These are phyloP conservation scores for Aphelocoma californica DNA, from an alignment of 2,797 vertebrate genomes.

Conservation along the genomic window DNA sequence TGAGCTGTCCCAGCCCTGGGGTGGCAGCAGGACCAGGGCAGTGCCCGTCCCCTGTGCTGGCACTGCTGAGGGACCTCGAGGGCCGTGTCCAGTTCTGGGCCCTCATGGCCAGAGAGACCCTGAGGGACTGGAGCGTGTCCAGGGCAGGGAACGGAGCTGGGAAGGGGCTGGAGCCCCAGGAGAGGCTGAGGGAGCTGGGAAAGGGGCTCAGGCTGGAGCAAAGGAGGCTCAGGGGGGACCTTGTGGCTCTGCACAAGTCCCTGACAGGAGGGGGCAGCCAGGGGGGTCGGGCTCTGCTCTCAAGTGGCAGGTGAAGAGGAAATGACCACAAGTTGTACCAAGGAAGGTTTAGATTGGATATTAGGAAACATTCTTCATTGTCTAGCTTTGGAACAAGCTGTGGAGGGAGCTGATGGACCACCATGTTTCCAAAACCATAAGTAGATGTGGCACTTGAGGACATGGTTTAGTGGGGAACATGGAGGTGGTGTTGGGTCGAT, in stretches of 20 bases:
- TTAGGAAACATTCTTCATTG: neutral
- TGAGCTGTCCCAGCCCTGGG: neutral
- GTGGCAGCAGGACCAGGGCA: neutral
- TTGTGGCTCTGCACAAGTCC: neutral
- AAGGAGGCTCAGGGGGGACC: neutral
- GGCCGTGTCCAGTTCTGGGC: neutral
- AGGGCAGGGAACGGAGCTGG: no score
- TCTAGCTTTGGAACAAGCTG: neutral
- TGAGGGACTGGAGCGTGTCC: no score
- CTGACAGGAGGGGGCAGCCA: neutral
- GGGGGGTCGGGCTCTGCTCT: neutral
- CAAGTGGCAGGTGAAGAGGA: neutral
- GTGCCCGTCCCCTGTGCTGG: neutral
- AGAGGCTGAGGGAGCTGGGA: no score
- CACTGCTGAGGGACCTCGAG: neutral
- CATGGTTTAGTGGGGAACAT: accelerated
- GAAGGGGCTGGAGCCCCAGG: no score
- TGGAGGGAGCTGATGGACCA: neutral
- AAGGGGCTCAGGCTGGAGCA: no score
- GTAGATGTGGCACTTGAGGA: no score
- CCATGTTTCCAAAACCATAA: neutral
- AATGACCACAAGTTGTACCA: no score
- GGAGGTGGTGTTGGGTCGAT: neutral
- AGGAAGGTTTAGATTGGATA: neutral
- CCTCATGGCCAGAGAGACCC: neutral